Percentiles rank a stretch among this genome's conserved stretches.
phyloP scores from a whole-genome alignment of 2,797 vertebrate genomes.

The Hozukius guyotensis region DNA sequence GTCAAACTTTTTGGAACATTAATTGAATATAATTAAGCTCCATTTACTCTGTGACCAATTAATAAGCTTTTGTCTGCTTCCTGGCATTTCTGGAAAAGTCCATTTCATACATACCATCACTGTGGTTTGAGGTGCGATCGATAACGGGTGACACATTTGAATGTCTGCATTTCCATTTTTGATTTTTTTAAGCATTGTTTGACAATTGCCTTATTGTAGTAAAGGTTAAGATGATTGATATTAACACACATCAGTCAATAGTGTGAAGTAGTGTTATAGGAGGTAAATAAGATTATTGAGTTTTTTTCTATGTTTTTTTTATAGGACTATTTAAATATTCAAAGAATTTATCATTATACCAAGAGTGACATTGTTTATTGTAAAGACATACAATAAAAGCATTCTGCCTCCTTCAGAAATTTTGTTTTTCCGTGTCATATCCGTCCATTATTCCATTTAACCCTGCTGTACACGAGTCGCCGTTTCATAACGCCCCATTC shows the following conservation, averaged over 20 bases:
- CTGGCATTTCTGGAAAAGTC: constrained; percentile 33
- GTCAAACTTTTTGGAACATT: not conserved
- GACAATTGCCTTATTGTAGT: constrained; percentile 40
- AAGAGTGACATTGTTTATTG: not conserved
- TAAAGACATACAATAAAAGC: not conserved
- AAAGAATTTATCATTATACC: not conserved
- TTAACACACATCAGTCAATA: constrained; percentile 15
- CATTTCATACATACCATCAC: not conserved
- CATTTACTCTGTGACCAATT: constrained; percentile 23
- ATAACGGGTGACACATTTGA: constrained; percentile 45
- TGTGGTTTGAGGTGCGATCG: constrained; percentile 28
- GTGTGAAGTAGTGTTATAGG: constrained; percentile 25
- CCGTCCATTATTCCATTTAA: constrained; percentile 42
- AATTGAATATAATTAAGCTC: constrained; percentile 41
- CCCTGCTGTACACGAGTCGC: constrained; percentile 3
- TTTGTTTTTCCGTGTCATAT: constrained; percentile 1
- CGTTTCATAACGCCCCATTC: constrained; percentile 29
- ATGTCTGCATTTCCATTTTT: constrained; percentile 71
- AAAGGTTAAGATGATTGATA: constrained; percentile 75
- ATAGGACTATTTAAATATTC: not conserved
- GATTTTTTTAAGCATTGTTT: constrained; percentile 49
- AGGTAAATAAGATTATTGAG: constrained; percentile 53
- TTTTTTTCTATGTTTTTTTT: not conserved
- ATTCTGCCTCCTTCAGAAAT: not conserved
- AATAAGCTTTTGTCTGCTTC: constrained; percentile 29